Evolutionary conservation across 35 echinoderm and acorn worm genomes (phyloP).

Genomic region (Patiria miniata): DNA sequence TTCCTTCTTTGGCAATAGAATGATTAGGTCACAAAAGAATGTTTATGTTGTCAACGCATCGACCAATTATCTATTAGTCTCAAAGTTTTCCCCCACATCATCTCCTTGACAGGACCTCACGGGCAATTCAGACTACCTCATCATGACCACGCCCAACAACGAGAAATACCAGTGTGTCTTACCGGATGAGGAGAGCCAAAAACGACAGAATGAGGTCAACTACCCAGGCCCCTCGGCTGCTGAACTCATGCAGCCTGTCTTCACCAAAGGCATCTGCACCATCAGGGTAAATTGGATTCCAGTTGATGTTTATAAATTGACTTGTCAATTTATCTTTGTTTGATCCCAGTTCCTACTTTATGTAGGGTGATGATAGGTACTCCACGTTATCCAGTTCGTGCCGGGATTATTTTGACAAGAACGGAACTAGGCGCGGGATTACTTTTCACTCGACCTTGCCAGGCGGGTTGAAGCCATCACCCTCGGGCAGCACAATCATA

Average conservation of each 20-base stretch:
- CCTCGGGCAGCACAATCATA: no score
- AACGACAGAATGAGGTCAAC: conserved; percentile 38
- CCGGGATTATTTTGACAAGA: no score
- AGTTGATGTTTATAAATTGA: background rate
- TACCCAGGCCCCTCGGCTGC: conserved; percentile 74
- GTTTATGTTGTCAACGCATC: no score
- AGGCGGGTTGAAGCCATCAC: no score
- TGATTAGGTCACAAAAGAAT: no score
- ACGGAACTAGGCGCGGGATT: no score
- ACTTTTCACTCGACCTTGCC: no score
- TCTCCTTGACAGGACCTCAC: background rate
- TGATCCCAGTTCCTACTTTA: no score
- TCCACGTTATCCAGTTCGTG: no score
- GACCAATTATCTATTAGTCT: no score
- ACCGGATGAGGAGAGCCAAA: conserved; percentile 38
- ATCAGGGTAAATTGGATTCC: conserved; percentile 48
- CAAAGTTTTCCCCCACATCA: no score
- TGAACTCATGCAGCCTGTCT: conserved; percentile 56
- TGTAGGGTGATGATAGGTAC: background rate
- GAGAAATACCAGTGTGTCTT: conserved; percentile 87
- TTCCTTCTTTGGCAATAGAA: no score
- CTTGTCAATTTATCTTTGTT: background rate
- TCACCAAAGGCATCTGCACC: conserved; percentile 64
- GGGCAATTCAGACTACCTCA: conserved; percentile 12
- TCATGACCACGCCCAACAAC: conserved; percentile 82